Evolutionary conservation across 2,888 invertebrate genomes (phyloP).

Genomic region (Carcina quercana): DNA sequence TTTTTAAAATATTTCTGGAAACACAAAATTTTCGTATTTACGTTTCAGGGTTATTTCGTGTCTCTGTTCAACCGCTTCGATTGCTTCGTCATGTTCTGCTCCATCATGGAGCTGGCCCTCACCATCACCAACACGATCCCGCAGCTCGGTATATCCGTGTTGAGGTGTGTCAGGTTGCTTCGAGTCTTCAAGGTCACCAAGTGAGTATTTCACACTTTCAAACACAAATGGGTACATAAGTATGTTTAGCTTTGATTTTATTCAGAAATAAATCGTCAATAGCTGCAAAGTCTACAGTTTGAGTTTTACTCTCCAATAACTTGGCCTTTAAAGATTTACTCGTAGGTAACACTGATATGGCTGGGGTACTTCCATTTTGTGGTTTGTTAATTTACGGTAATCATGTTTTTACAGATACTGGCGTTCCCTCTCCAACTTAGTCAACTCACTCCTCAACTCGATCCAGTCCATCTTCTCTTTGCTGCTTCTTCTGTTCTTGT

Average conservation of each 20-base stretch:
- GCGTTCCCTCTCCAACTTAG: slow-evolving; percentile 97
- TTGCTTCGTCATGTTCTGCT: slow-evolving; percentile 99
- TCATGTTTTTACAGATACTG: slow-evolving; percentile 86
- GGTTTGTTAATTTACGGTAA: neutral
- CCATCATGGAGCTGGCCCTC: slow-evolving; percentile 94
- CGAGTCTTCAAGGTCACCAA: slow-evolving; percentile 66
- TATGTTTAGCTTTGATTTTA: too few species aligned
- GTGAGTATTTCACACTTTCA: too few species aligned
- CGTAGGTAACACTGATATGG: too few species aligned
- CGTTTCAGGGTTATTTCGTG: slow-evolving; percentile 94
- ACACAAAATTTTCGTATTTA: too few species aligned
- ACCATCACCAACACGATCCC: slow-evolving; percentile 93
- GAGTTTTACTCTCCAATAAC: too few species aligned
- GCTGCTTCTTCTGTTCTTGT: slow-evolving; percentile 95
- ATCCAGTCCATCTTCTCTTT: slow-evolving; percentile 99
- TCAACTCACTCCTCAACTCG: slow-evolving; percentile 97
- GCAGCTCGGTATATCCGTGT: slow-evolving; percentile 96
- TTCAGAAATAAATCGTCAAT: too few species aligned
- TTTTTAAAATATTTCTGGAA: neutral
- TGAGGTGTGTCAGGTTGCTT: slow-evolving; percentile 96
- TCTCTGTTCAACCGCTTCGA: slow-evolving; percentile 99
- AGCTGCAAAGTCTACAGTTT: too few species aligned
- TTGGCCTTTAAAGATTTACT: too few species aligned
- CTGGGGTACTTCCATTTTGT: too few species aligned
- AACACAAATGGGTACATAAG: too few species aligned